Percentiles rank a stretch among this genome's conserved stretches.
Conservation (phyloP, 1,140 invertebrate genomes). For the Meloidogyne hapla region DNA sequence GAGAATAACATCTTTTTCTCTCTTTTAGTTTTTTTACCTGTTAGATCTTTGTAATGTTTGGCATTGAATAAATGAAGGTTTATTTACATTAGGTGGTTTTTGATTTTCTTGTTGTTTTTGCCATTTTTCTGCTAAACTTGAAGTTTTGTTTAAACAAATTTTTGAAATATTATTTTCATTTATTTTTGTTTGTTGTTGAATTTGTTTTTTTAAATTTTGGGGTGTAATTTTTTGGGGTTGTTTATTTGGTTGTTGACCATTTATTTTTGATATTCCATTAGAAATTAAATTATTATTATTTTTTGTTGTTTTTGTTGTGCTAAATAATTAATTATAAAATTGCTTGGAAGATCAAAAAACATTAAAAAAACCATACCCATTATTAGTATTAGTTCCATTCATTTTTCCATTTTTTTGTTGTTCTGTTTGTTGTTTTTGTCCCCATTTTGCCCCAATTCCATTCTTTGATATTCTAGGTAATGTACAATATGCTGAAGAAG, state of each 20-base stretch:
- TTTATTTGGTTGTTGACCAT: background rate
- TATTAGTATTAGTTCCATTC: background rate
- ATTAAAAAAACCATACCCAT: background rate
- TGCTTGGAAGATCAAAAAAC: no score
- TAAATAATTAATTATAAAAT: no score
- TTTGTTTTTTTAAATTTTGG: background rate
- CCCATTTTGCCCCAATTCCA: background rate
- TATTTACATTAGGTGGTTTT: background rate
- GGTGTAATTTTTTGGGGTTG: background rate
- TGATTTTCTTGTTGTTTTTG: background rate
- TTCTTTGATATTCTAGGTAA: slow-evolving; percentile 1
- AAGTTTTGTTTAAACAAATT: background rate
- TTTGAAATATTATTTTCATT: background rate
- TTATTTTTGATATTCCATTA: no score
- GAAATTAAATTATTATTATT: no score
- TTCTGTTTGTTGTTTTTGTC: no score
- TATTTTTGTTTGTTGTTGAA: background rate
- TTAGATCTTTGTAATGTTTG: background rate
- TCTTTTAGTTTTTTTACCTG: background rate
- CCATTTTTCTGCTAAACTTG: slow-evolving; percentile 2
- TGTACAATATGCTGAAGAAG: background rate
- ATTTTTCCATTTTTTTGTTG: background rate
- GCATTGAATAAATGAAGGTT: background rate
- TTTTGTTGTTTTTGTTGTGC: no score
- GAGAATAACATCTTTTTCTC: background rate